These are phyloP conservation scores for Bos indicus DNA, from an alignment of 2,113 vertebrate genomes.

Conservation along the genomic window DNA sequence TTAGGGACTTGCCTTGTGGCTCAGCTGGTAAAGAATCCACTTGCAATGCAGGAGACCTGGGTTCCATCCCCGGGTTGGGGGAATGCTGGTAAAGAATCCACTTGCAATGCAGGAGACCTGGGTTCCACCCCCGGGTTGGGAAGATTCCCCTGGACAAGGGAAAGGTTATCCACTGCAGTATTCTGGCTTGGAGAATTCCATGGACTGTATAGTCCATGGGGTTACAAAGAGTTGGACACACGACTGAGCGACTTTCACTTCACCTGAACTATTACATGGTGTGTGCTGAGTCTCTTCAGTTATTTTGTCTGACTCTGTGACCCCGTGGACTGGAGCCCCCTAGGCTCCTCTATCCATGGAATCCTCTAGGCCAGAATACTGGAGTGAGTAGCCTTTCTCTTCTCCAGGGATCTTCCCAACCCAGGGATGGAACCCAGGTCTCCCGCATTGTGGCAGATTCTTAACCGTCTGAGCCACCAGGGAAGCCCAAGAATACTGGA, in stretches of 20 bases:
- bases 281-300: not conserved
- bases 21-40: not conserved
- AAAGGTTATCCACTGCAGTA: not conserved
- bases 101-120: not conserved
- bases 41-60: not conserved
- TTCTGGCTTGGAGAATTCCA: not conserved
- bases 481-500: not conserved
- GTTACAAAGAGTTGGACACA: not conserved
- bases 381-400: not conserved
- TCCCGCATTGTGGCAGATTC: accelerated
- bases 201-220: not conserved
- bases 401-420: not conserved
- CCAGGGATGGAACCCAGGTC: not conserved
- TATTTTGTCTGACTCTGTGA: not conserved
- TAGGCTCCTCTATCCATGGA: not conserved
- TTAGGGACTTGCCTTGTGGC: not conserved
- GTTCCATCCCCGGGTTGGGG: not conserved
- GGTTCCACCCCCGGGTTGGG: not conserved
- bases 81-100: not conserved
- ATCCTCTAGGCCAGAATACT: not conserved
- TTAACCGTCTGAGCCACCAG: not conserved
- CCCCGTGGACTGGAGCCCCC: not conserved
- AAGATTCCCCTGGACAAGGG: not conserved
- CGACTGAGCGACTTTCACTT: not conserved
- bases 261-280: not conserved